phyloP scores from a whole-genome alignment of 2,888 invertebrate genomes.

The Lucinisca nassula region DNA sequence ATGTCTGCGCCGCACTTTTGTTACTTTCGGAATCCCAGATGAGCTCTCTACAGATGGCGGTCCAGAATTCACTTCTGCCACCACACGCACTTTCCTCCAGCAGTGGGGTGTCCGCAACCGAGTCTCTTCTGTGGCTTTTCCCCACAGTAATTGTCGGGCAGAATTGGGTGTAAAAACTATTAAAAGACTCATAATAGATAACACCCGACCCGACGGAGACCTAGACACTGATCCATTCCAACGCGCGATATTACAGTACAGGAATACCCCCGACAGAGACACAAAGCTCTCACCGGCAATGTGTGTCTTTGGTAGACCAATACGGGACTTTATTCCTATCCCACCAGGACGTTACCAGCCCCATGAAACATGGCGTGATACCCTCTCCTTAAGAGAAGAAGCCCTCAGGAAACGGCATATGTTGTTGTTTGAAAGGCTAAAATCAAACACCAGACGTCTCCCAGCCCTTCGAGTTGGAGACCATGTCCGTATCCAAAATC shows the following conservation, averaged over 20 bases:
- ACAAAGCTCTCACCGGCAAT: slow-evolving; percentile 73
- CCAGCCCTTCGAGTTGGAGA: slow-evolving; percentile 64
- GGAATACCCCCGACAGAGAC: slow-evolving; percentile 73
- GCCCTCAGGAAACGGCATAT: slow-evolving; percentile 76
- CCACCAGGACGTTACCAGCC: slow-evolving; percentile 60
- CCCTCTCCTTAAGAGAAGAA: slow-evolving; percentile 55
- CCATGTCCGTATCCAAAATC: slow-evolving; percentile 70
- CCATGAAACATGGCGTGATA: slow-evolving; percentile 70
- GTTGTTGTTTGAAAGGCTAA: slow-evolving; percentile 49
- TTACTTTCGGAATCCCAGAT: slow-evolving; percentile 73
- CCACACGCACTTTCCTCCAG: slow-evolving; percentile 68
- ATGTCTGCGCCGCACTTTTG: slow-evolving; percentile 67
- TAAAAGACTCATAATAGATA: slow-evolving; percentile 76
- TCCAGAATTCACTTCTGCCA: slow-evolving; percentile 69
- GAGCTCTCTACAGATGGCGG: slow-evolving; percentile 75
- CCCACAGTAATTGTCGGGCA: slow-evolving; percentile 76
- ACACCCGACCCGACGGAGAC: slow-evolving; percentile 66
- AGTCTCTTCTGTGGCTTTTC: slow-evolving; percentile 76
- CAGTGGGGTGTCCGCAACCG: slow-evolving; percentile 77
- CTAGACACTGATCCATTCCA: slow-evolving; percentile 72
- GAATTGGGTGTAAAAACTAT: slow-evolving; percentile 75
- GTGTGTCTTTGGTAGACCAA: slow-evolving; percentile 71
- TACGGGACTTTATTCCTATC: slow-evolving; percentile 71
- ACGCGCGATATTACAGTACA: slow-evolving; percentile 72
- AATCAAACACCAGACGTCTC: slow-evolving; percentile 65